Evolutionary conservation across 2,113 vertebrate genomes (phyloP).

Genomic region (Peucedramus taeniatus): DNA sequence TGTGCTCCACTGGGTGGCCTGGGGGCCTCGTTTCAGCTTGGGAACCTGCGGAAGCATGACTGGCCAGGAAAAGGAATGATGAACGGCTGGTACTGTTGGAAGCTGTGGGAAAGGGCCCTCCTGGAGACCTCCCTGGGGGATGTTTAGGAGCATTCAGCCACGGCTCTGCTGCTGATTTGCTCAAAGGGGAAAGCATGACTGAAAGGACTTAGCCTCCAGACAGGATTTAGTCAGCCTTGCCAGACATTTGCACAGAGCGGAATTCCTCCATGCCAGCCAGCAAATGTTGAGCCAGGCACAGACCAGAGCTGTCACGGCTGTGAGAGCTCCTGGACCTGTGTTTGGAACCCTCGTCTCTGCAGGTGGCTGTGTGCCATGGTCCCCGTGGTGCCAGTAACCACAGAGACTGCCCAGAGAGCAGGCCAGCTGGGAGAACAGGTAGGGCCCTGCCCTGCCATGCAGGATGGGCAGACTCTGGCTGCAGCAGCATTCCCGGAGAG

Average conservation of each 20-base stretch:
- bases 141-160: conserved; percentile 12
- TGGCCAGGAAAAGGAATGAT: background rate
- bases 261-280: background rate
- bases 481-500: background rate
- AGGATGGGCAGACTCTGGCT: background rate
- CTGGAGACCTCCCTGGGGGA: background rate
- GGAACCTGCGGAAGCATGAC: background rate
- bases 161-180: background rate
- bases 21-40: background rate
- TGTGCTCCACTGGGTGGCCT: background rate
- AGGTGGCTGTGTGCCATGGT: background rate
- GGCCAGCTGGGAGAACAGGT: background rate
- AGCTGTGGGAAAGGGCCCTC: conserved; percentile 36
- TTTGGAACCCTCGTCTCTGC: background rate
- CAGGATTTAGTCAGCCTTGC: conserved; percentile 22
- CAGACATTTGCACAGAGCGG: conserved; percentile 15
- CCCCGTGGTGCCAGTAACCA: background rate
- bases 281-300: background rate
- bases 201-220: background rate
- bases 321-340: background rate
- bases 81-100: conserved; percentile 5
- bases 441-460: background rate
- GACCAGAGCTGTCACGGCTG: rapidly evolving
- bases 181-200: background rate
- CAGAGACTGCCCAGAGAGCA: background rate